These are phyloP conservation scores for Eupithecia vulgata DNA, from an alignment of 2,888 invertebrate species.

Conservation along the genomic window DNA sequence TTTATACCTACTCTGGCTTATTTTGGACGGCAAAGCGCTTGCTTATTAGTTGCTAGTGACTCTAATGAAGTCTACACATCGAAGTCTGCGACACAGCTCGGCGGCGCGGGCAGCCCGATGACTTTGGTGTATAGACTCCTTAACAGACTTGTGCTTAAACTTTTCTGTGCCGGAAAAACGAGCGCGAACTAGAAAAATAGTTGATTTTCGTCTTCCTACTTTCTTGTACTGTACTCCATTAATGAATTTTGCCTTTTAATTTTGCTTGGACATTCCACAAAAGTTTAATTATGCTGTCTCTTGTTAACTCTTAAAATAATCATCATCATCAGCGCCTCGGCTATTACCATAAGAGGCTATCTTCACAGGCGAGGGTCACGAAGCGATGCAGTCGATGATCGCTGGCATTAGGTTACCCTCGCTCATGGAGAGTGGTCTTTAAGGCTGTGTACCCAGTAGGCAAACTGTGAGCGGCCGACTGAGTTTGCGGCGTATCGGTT, in stretches of 20 bases:
- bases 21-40: neutral
- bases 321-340: neutral
- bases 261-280: slow-evolving; percentile 29
- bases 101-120: neutral
- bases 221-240: neutral
- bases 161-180: slow-evolving; percentile 13
- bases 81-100: neutral
- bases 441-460: too few relatives aligned
- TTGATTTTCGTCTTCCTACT: slow-evolving; percentile 9
- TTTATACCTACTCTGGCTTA: neutral
- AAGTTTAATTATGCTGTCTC: neutral
- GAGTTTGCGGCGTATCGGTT: too few relatives aligned
- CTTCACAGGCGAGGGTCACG: neutral
- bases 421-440: neutral
- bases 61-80: neutral
- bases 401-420: too few relatives aligned
- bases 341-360: neutral
- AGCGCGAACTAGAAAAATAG: slow-evolving; percentile 2
- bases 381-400: neutral
- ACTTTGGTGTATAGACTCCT: neutral
- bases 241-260: slow-evolving; percentile 6
- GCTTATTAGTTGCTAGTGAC: slow-evolving; percentile 23
- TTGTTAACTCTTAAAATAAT: neutral
- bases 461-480: too few relatives aligned
- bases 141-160: neutral